Base-by-base conservation (phyloP, 2,888 invertebrate species). In the Xestoiulus laeticollis region DNA sequence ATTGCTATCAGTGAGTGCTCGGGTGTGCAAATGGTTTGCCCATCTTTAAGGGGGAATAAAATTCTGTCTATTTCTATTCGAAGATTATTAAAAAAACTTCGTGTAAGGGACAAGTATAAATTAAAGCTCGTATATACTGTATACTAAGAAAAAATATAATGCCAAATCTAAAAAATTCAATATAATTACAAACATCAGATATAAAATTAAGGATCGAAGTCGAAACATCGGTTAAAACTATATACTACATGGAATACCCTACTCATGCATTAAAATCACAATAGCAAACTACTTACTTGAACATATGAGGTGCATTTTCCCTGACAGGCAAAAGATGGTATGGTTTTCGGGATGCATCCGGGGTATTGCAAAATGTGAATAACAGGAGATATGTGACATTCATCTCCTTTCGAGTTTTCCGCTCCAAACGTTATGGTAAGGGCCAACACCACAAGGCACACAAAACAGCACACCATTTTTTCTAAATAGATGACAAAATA, bases 321-420 rank as follows among this genome's bases (percentile, higher is more conserved):
- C 89, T 96, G 96, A 91, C 98, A 98, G 30, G 97, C 97, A 92
- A 96, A 98, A 89, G 97, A 97, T 1, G 98, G 97, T 90, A 98
- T 97, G 0, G 97, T 97, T 92, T 97, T 97, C 8, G 97, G 96
- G 83, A 96, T 95, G 92, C 98, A 98, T 88, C 98, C 97, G 2
- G 97, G 96, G 92, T 97, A 96, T 91, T 97, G 96, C 44, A 98
- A 93, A 14, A 97, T 96, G 92, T 98, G 97, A 89, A 98, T 96
- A 43, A 98, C 97, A 1, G 97, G 97, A 2, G 97, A 97, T 90
- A 98, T 95, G 92, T 96, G 96, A 91, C 98, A 98, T 91, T 97
- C 97, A 91, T 97, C 97, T 22, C 90, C 91, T 30, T 87, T 85
- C 1, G 89, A 83, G 32, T 48, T 32, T 33, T 88, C 85, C 0